Conservation (phyloP, 2,888 invertebrate species). For the Troilus luridus region DNA sequence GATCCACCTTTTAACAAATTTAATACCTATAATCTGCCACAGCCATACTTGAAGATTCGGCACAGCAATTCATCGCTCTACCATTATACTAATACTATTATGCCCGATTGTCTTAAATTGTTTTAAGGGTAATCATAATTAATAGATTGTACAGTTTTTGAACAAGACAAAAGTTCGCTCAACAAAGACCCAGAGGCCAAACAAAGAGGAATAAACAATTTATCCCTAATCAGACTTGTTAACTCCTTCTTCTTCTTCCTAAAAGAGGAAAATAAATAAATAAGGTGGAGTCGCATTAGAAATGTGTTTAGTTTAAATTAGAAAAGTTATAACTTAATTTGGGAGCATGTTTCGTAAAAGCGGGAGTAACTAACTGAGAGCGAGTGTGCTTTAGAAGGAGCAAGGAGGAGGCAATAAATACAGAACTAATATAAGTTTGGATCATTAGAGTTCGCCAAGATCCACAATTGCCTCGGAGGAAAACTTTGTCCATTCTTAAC, state of each 20-base stretch:
- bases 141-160: background rate
- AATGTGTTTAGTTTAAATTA: slow-evolving; percentile 49
- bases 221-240: slow-evolving; percentile 22
- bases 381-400: slow-evolving; percentile 35
- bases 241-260: background rate
- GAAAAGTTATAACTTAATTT: slow-evolving; percentile 50
- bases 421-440: slow-evolving; percentile 59
- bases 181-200: background rate
- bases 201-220: background rate
- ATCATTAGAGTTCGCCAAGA: slow-evolving; percentile 58
- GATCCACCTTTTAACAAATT: too few relatives aligned
- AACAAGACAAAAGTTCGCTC: background rate
- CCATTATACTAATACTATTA: too few relatives aligned
- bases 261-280: slow-evolving; percentile 61
- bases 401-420: slow-evolving; percentile 53
- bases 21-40: too few relatives aligned
- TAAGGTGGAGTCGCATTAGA: slow-evolving; percentile 56
- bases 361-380: slow-evolving; percentile 42
- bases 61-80: too few relatives aligned
- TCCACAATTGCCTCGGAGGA: slow-evolving; percentile 51
- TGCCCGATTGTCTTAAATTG: too few relatives aligned
- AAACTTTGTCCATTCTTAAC: slow-evolving; percentile 54
- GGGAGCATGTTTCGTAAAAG: slow-evolving; percentile 49
- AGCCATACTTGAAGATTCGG: too few relatives aligned
- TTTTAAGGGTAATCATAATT: too few relatives aligned